Conservation (phyloP, 2,888 invertebrate genomes). For the Thalpophila matura region DNA sequence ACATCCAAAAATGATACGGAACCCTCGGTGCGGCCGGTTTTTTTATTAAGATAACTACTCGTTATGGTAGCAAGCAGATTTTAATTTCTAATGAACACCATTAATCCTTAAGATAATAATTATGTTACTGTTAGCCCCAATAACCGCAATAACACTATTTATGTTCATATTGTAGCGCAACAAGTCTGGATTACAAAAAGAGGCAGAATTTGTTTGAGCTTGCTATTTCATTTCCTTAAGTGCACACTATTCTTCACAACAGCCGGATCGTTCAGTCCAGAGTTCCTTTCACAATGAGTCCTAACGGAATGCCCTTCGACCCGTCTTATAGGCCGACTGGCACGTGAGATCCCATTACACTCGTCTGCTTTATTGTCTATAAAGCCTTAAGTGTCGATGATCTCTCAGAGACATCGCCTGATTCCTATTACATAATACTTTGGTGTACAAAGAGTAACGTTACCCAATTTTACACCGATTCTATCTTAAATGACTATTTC, state of each 20-base stretch:
- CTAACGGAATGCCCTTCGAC: conserved; percentile 77
- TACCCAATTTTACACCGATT: conserved; percentile 70
- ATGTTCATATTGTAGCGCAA: not conserved
- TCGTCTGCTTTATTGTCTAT: conserved; percentile 84
- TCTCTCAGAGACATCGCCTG: conserved; percentile 68
- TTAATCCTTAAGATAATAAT: conserved; percentile 12
- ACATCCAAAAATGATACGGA: no score
- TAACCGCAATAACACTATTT: conserved; percentile 4
- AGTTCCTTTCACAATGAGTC: conserved; percentile 60
- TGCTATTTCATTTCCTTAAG: conserved; percentile 55
- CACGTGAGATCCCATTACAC: conserved; percentile 82
- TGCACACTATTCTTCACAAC: conserved; percentile 51
- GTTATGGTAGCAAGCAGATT: not conserved
- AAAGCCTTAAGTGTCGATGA: conserved; percentile 83
- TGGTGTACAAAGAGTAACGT: conserved; percentile 64
- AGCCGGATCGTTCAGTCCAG: conserved; percentile 53
- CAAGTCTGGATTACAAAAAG: conserved; percentile 21
- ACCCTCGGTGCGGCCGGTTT: no score
- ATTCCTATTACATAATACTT: conserved; percentile 71
- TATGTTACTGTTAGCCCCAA: not conserved
- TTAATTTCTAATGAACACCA: not conserved
- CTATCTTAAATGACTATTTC: conserved; percentile 70
- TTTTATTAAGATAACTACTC: no score
- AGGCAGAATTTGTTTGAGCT: conserved; percentile 33
- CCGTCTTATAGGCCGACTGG: conserved; percentile 73